These are phyloP conservation scores for Nyctalus aviator DNA, from an alignment of 2,797 vertebrate species.

Conservation along the genomic window DNA sequence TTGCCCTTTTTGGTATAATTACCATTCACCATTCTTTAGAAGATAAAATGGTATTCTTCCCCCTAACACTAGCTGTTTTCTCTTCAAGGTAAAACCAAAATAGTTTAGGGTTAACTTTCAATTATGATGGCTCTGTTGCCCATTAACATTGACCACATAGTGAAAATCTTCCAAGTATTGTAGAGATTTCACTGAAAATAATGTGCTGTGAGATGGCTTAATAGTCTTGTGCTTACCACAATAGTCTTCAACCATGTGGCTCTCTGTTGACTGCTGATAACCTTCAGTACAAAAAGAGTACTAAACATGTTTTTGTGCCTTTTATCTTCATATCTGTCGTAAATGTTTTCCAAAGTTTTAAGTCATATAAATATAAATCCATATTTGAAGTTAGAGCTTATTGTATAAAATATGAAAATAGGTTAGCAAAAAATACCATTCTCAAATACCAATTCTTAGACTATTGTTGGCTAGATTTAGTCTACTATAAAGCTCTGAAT, in stretches of 20 bases:
- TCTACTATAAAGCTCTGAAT: not conserved
- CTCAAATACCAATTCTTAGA: not conserved
- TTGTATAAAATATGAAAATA: not conserved
- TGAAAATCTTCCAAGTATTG: not conserved
- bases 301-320: too few relatives aligned
- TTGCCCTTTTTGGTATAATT: not conserved
- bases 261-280: not conserved
- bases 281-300: not conserved
- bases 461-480: not conserved
- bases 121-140: not conserved
- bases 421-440: not conserved
- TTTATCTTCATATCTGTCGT: not conserved
- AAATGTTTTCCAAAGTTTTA: not conserved
- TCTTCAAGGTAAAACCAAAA: constrained; percentile 5
- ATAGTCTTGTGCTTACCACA: not conserved
- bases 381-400: not conserved
- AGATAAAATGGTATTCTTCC: not conserved
- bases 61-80: not conserved
- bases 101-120: not conserved
- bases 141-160: not conserved
- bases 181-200: constrained; percentile 14
- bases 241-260: not conserved
- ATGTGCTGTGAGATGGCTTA: not conserved
- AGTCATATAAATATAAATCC: not conserved
- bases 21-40: not conserved